Conservation (phyloP, 92 coral and sea anemone species). For the Pocillopora meandrina region DNA sequence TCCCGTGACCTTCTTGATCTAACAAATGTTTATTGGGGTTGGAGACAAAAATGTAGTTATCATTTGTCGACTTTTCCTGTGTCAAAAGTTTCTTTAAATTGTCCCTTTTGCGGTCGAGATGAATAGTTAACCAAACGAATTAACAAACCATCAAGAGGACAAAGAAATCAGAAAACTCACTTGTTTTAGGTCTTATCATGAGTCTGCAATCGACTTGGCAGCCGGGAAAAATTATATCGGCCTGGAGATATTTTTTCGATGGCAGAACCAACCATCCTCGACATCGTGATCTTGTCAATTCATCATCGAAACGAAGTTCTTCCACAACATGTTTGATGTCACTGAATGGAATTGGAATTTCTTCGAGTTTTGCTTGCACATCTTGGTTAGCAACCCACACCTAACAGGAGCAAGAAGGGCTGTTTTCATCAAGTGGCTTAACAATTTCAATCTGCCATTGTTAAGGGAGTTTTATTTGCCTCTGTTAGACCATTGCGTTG, state of each 20-base stretch:
- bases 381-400: slow-evolving; percentile 33
- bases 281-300: slow-evolving; percentile 27
- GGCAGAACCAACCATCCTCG: slow-evolving; percentile 38
- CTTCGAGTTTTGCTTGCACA: slow-evolving; percentile 12
- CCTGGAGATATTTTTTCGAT: slow-evolving; percentile 33
- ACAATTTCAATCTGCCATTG: no score
- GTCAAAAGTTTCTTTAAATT: no score
- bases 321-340: slow-evolving; percentile 41
- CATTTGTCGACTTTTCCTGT: no score
- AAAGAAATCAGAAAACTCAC: background rate
- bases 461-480: no score
- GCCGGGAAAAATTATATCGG: slow-evolving; percentile 36
- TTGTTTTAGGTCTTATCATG: slow-evolving; percentile 28
- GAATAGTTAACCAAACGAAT: no score
- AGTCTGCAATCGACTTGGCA: slow-evolving; percentile 29
- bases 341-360: slow-evolving; percentile 33
- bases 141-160: no score
- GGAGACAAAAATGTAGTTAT: no score
- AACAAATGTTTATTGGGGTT: background rate
- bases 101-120: background rate
- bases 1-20: background rate
- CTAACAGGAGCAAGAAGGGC: background rate
- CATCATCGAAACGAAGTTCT: slow-evolving; percentile 31
- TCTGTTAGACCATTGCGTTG: no score
- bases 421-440: no score